Evolutionary conservation across 2,113 vertebrate genomes (phyloP), one percentile per base, ranked within the genome.

Genomic region (Oryzias javanicus): DNA sequence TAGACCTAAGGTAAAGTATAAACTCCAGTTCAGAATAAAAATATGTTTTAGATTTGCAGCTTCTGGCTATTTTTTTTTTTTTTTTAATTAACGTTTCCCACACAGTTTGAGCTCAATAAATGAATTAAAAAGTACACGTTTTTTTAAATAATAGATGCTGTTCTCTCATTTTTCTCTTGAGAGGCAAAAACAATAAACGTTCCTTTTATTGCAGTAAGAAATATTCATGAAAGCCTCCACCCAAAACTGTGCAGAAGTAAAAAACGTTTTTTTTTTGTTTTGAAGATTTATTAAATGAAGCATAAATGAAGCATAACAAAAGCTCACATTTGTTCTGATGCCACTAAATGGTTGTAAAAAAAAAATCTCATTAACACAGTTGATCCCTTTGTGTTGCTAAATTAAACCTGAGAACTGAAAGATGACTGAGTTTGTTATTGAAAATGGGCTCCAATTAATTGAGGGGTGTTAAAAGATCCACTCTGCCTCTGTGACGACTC

Each of bases 291-390:
- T 75, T 74, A 68, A 74, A 84, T 83, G 56, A 86, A 68, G 73
- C 74, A 55, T 74, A 68, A 74, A 84, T 83, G 56, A 86, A 68
- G 73, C 74, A 55, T 17, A 72, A 47, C 85, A 81, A 83, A 85
- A 83, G 84, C 62, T 76, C 66, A 75, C 72, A 71, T 87, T 85
- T 72, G 83, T 80, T 74, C 68, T 64, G 79, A 85, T 76, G 80
- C 66, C 81, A 67, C 70, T 57, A 68, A 80, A 71, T 85, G 78
- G 74, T 68, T 78, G 82, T 74, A 80, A 18, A 18, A 8, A n/a
- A n/a, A 88, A 83, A 79, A 72, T 69, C 67, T 85, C 85, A 86
- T 89, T 89, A 90, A 89, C 85, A 83, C 60, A 44, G 78, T 67
- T 81, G 84, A 85, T 88, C 82, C 74, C 81, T 68, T 63, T 71